Evolutionary conservation across 2,113 vertebrate species (phyloP).

Genomic region (Lophochroa leadbeateri): DNA sequence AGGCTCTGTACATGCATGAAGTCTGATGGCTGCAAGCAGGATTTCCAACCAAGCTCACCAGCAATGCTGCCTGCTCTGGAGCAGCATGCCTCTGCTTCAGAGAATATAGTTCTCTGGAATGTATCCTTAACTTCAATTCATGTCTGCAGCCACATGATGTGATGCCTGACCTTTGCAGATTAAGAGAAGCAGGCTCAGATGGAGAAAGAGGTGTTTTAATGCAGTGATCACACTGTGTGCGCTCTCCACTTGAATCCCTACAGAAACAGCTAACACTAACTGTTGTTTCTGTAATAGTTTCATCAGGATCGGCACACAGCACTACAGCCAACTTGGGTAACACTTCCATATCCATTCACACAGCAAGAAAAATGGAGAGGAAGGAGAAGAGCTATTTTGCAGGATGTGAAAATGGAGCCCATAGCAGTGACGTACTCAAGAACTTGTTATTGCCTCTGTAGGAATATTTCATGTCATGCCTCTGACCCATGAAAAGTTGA

Average conservation of each 20-base stretch:
- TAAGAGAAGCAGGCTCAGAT: background rate
- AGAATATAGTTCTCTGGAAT: background rate
- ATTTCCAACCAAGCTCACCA: background rate
- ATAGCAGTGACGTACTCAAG: background rate
- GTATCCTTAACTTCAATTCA: background rate
- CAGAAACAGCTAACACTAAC: background rate
- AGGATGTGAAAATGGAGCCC: conserved; percentile 15
- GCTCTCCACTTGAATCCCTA: background rate
- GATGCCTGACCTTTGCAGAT: background rate
- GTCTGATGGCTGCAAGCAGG: background rate
- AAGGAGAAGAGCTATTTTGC: background rate
- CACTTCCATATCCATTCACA: background rate
- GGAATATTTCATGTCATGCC: conserved; percentile 36
- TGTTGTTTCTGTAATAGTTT: background rate
- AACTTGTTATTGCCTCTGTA: conserved; percentile 31
- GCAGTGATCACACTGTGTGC: background rate
- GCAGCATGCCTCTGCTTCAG: background rate
- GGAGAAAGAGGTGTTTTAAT: background rate
- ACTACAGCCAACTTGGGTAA: background rate
- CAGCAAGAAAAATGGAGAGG: background rate
- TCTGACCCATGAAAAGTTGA: conserved; percentile 49
- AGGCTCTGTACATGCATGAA: accelerated
- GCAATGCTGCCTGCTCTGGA: background rate
- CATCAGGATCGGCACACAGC: conserved; percentile 25
- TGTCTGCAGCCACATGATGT: background rate